Conservation (phyloP, 1,140 invertebrate species). For the Temnothorax curvispinosus region DNA sequence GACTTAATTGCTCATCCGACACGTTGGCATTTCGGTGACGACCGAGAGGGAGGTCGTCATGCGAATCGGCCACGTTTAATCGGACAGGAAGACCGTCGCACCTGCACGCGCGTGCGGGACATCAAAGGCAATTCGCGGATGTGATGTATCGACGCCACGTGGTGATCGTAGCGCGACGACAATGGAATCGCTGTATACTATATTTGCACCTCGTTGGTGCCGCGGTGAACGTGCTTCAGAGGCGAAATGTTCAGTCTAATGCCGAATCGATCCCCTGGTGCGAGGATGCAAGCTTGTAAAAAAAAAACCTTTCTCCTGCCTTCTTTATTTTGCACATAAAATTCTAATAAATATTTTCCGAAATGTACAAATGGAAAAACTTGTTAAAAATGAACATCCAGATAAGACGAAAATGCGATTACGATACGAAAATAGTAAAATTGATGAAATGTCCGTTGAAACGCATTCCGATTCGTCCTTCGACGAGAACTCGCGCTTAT, state of each 20-base stretch:
- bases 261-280: neutral
- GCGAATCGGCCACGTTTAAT: constrained; percentile 47
- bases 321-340: neutral
- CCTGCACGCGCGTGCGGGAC: constrained; percentile 42
- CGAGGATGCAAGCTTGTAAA: neutral
- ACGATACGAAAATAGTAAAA: neutral
- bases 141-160: constrained; percentile 35
- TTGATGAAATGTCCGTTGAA: neutral
- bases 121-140: constrained; percentile 45
- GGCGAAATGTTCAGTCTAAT: neutral
- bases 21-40: neutral
- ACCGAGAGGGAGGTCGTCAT: constrained; percentile 30
- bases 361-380: neutral
- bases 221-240: neutral
- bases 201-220: constrained; percentile 16
- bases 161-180: neutral
- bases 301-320: neutral
- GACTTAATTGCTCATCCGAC: constrained; percentile 4
- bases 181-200: constrained; percentile 37
- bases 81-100: constrained; percentile 59
- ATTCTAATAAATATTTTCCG: neutral
- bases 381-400: neutral
- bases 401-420: neutral
- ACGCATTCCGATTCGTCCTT: neutral
- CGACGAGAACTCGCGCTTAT: constrained; percentile 29